Evolutionary conservation across 1,140 invertebrate genomes (phyloP).

Genomic region (Ceratina calcarata): DNA sequence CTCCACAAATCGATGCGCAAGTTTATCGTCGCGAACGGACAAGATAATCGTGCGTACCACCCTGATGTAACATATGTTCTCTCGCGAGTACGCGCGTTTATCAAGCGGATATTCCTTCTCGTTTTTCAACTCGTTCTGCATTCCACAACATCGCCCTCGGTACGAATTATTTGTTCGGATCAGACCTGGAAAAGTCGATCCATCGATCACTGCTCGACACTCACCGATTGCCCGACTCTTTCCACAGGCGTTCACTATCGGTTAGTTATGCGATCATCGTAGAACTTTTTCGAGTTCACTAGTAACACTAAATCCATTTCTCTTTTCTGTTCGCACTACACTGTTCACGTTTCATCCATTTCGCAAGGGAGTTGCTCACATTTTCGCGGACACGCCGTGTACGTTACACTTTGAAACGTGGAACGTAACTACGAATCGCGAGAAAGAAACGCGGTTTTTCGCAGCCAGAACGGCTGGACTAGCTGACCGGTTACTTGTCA

Average conservation of each 20-base stretch:
- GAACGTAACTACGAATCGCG: not conserved
- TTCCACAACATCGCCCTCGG: conserved; percentile 1
- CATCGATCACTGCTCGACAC: not conserved
- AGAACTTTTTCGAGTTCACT: not conserved
- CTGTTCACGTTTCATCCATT: conserved; percentile 5
- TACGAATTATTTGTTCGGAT: not conserved
- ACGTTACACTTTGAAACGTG: not conserved
- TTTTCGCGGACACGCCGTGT: not conserved
- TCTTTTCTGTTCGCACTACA: not conserved
- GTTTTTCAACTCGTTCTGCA: conserved; percentile 20
- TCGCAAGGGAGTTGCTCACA: not conserved
- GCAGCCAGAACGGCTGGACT: conserved; percentile 18
- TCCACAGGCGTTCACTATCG: not conserved
- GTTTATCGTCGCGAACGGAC: conserved; percentile 25
- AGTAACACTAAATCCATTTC: not conserved
- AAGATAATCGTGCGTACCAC: conserved; percentile 33
- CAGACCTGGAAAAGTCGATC: conserved; percentile 3
- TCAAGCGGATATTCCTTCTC: conserved; percentile 35
- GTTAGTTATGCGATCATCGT: not conserved
- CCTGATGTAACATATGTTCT: conserved; percentile 52
- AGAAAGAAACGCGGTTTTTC: conserved; percentile 20
- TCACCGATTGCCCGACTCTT: not conserved
- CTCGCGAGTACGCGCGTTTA: conserved; percentile 36
- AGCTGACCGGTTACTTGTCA: conserved; percentile 49
- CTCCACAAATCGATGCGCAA: conserved; percentile 2